Conservation (phyloP, 1,140 invertebrate genomes). For the Drosophila orena region DNA sequence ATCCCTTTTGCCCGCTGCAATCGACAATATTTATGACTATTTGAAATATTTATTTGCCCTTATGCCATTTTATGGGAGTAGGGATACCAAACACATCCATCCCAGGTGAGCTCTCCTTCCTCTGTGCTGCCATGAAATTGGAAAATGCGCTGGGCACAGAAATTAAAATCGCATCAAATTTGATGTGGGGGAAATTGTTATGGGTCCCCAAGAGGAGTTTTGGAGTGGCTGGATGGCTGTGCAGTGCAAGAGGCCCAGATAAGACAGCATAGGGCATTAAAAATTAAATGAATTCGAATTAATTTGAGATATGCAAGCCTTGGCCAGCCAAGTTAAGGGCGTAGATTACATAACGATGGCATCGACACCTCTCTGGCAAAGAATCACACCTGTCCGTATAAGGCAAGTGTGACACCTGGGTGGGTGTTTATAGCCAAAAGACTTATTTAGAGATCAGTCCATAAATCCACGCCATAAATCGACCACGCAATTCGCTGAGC, state of each 20-base stretch:
- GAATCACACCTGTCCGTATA: constrained; percentile 38
- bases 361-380: constrained; percentile 30
- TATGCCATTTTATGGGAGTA: constrained; percentile 65
- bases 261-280: constrained; percentile 7
- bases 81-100: constrained; percentile 10
- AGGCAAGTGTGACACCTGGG: constrained; percentile 14
- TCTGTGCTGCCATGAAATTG: constrained; percentile 48
- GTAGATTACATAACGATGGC: constrained; percentile 36
- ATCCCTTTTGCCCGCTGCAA: constrained; percentile 17
- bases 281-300: constrained; percentile 24
- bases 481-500: constrained; percentile 66
- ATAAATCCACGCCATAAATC: constrained; percentile 71
- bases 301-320: constrained; percentile 1
- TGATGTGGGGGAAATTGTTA: constrained; percentile 46
- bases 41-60: constrained; percentile 78
- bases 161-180: constrained; percentile 80
- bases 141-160: constrained; percentile 69
- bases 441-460: constrained; percentile 57
- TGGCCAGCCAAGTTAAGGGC: too few species aligned
- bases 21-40: constrained; percentile 78
- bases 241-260: constrained; percentile 28
- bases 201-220: neutral
- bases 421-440: constrained; percentile 30
- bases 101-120: constrained; percentile 23
- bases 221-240: constrained; percentile 7